These are phyloP conservation scores for Tilapia sparmanii DNA, from an alignment of 2,113 vertebrate species.

Conservation along the genomic window DNA sequence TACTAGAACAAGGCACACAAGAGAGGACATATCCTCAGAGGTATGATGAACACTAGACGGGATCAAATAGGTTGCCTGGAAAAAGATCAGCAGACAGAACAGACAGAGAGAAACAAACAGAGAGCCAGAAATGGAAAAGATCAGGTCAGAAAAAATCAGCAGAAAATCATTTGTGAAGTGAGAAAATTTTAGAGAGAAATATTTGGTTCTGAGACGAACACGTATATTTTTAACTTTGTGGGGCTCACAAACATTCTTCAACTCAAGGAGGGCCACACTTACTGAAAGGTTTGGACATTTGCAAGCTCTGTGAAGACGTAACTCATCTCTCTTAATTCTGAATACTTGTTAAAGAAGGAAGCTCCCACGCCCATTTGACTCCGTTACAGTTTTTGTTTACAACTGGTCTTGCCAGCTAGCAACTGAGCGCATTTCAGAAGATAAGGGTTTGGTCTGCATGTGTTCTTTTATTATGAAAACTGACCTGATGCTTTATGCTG, in stretches of 20 bases:
- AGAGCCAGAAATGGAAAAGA: background rate
- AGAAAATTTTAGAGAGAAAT: background rate
- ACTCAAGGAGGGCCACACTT: background rate
- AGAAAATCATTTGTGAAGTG: background rate
- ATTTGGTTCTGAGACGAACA: background rate
- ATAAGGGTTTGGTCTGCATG: background rate
- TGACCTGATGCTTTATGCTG: background rate
- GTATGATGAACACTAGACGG: background rate
- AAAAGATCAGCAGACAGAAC: background rate
- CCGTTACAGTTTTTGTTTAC: background rate
- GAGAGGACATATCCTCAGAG: background rate
- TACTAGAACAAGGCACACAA: background rate
- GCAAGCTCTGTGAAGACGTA: background rate
- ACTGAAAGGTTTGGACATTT: background rate
- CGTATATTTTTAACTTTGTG: background rate
- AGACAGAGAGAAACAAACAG: background rate
- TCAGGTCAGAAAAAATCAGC: background rate
- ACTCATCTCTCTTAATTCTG: background rate
- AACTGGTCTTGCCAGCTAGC: background rate
- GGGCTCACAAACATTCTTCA: background rate
- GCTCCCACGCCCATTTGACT: background rate
- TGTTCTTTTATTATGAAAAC: background rate
- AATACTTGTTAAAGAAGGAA: background rate
- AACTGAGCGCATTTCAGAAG: rapidly evolving
- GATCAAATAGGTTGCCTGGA: background rate